Base-by-base conservation (phyloP, 2,113 vertebrate genomes). In the Atrichornis clamosus region DNA sequence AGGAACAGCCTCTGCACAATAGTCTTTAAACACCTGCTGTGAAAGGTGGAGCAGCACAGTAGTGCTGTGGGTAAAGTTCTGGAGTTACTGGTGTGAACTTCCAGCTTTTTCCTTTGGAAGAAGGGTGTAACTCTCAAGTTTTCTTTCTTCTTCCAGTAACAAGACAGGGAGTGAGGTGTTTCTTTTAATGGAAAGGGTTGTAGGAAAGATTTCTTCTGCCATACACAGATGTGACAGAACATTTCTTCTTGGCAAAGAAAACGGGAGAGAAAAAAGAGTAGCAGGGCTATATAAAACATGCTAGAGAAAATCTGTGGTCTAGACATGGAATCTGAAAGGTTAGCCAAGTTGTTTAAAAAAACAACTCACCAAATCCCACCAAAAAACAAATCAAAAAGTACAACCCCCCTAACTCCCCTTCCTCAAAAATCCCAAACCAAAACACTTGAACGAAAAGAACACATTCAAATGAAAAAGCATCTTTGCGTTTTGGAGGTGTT, bases 141-240 rank as follows among this genome's bases (percentile, higher is more conserved):
- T 47, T 78, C 49, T 87, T 78, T 27, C 56, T 84, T 62, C 42
- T 92, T 58, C 42, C 76, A 83, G 42, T 47, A 47, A 42, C 19
- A 50, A 59, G 52, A 58, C 67, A 72, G 95, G 42, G 75, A 89
- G 50, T 33, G 70, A 73, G 76, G 44, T 55, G 64, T 89, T 88
- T 81, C 79, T 87, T 84, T 93, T 87, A 67, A 89, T 89, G 77
- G 60, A 93, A 90, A 42, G 62, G 50, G 50, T 93, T 92, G 50
- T 39, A 93, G 96, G 96, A 85, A 92, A 87, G 91, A 97, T 90
- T 96, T 96, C 67, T 97, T 93, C 96, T 98, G 91, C 93, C 87
- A 92, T 84, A 67, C 96, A 93, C 96, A 97, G 97, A 94, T 97
- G 95, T 97, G 90, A 79, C 83, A 95, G 89, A 93, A 94, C 92